These are phyloP conservation scores for Paragorgia papillata DNA, from an alignment of 92 coral and sea anemone genomes.

Conservation along the genomic window DNA sequence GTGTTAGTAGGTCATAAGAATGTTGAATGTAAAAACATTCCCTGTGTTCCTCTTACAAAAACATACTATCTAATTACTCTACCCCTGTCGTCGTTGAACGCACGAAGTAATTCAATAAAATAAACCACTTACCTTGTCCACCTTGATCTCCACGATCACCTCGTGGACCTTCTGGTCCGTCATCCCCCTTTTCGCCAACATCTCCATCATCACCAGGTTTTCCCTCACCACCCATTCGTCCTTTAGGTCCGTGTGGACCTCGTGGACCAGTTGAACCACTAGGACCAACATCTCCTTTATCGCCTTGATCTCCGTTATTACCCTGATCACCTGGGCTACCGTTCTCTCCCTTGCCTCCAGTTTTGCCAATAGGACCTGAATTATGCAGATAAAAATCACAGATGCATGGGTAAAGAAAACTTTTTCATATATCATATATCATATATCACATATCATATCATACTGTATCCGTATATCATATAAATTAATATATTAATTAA, in stretches of 20 bases:
- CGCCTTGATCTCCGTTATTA: conserved; percentile 57
- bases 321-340: conserved; percentile 35
- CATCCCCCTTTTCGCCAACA: conserved; percentile 9
- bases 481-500: no score
- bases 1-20: no score
- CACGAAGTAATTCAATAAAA: no score
- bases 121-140: neutral
- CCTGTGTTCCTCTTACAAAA: no score
- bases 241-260: neutral
- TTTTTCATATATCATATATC: no score
- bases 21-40: no score
- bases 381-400: neutral
- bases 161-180: conserved; percentile 26
- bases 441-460: no score
- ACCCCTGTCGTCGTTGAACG: no score
- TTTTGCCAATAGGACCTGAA: conserved; percentile 8
- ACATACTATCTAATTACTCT: no score
- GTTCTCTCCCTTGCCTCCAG: conserved; percentile 3
- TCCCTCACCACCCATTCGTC: neutral
- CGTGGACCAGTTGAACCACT: conserved; percentile 52
- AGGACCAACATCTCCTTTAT: conserved; percentile 52
- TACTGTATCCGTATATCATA: no score
- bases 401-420: no score
- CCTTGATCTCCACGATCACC: conserved; percentile 35
- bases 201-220: neutral